Evolutionary conservation across 2,113 vertebrate species (phyloP), one percentile per base, ranked within the genome.

Genomic region (Nothoprocta perdicaria): DNA sequence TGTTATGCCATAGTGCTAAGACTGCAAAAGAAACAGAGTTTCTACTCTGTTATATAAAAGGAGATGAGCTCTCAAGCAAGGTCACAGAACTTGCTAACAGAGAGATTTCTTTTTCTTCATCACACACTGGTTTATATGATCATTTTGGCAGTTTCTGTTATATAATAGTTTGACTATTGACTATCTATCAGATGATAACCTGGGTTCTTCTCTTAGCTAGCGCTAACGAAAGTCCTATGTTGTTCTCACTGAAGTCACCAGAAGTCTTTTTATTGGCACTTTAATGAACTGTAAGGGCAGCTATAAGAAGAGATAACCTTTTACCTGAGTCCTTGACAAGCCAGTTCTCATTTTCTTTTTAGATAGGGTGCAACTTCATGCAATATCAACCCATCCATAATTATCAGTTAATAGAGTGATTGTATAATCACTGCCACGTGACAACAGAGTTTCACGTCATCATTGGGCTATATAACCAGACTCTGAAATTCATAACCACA

Each of bases 291-390:
- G 21, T 27, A 52, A 29, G 50, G 33, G 15, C 14, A 71, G 48
- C 21, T 48, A 21, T 48, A 48, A 48, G 22, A 48, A 10, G 48
- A 48, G 21, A 48, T 43, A 43, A 92, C 9, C 50, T 81, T 94
- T 83, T 71, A 76, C 21, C 48, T 82, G 48, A 79, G 50, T 53
- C 29, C 82, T 85, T 43, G 67, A 76, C 41, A 40, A 55, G 90
- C 71, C 90, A 84, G 72, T 61, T 85, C 40, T 77, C 21, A 53
- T 95, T 92, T 94, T 84, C 61, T 80, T 90, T 84, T 89, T 58
- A 50, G 38, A 68, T 65, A 48, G 33, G 38, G 69, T 85, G 67
- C 74, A 88, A 57, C 60, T 79, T 46, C 53, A 27, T 50, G 27
- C 84, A 65, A 45, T 76, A 84, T 84, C 86, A 90, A 89, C 45